These are phyloP conservation scores for Notechis scutatus DNA, from an alignment of 2,113 vertebrate genomes.

Conservation along the genomic window DNA sequence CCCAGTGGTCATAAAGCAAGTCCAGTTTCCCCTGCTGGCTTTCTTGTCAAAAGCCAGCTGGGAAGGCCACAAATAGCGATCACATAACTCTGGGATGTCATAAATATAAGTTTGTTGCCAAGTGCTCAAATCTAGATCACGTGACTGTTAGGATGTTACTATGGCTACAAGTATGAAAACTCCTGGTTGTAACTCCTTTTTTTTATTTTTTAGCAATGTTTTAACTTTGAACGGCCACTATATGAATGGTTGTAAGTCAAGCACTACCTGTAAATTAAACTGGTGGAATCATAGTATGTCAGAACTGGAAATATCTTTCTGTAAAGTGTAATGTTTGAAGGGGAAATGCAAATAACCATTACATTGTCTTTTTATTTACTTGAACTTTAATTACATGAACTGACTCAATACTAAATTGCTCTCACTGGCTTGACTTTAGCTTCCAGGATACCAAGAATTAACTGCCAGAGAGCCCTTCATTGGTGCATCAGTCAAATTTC, in stretches of 20 bases:
- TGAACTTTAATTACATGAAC: background rate
- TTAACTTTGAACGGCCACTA: background rate
- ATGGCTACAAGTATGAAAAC: background rate
- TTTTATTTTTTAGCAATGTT: background rate
- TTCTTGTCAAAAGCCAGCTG: background rate
- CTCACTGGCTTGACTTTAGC: background rate
- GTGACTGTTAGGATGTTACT: background rate
- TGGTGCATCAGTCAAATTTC: rapidly evolving
- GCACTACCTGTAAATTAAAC: background rate
- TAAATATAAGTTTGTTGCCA: background rate
- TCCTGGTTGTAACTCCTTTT: background rate
- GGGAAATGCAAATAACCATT: background rate
- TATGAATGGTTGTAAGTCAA: background rate
- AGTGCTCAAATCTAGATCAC: background rate
- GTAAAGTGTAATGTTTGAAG: background rate
- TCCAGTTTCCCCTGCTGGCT: background rate
- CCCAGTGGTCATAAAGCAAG: background rate
- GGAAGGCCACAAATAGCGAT: background rate
- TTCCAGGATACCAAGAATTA: background rate
- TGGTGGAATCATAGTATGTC: background rate
- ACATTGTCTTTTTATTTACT: background rate
- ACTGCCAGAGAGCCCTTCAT: rapidly evolving
- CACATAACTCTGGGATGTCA: background rate
- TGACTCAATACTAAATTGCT: background rate
- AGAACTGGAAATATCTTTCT: background rate